A percentile compares a stretch with the other conserved stretches of the same genome.
These are phyloP conservation scores for Carassius auratus DNA, from an alignment of 2,113 vertebrate genomes.

Conservation along the genomic window DNA sequence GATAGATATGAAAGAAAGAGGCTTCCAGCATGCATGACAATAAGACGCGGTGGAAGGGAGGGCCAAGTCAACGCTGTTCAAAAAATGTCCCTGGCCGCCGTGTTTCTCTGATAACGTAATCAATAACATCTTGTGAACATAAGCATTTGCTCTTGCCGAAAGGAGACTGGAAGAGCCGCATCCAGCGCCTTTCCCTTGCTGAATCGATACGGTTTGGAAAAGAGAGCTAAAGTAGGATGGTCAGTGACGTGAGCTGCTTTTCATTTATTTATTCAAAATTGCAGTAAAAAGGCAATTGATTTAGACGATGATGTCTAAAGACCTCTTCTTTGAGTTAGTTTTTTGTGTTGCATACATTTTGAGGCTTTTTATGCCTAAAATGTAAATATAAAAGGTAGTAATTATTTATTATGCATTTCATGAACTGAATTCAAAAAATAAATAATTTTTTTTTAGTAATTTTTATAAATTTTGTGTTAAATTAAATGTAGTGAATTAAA, in stretches of 20 bases:
- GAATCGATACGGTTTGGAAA: slow-evolving; percentile 35
- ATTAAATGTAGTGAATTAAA: background rate
- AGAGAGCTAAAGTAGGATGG: background rate
- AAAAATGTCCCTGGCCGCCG: slow-evolving; percentile 64
- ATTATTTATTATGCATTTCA: background rate
- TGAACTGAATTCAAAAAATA: background rate
- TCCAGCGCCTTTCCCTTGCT: slow-evolving; percentile 32
- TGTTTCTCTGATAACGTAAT: slow-evolving; percentile 63
- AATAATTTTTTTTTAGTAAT: too few relatives aligned
- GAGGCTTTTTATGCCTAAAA: background rate
- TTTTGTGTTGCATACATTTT: background rate
- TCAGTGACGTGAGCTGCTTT: background rate
- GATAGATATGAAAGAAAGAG: slow-evolving; percentile 78
- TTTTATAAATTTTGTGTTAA: background rate
- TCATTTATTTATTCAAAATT: slow-evolving; percentile 1
- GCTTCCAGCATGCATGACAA: slow-evolving; percentile 65
- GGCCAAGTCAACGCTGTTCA: slow-evolving; percentile 58
- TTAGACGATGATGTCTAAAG: background rate
- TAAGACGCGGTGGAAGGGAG: slow-evolving; percentile 60
- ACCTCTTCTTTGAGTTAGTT: background rate
- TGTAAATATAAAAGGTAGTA: background rate
- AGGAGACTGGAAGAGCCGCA: slow-evolving; percentile 29
- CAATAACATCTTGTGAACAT: slow-evolving; percentile 72
- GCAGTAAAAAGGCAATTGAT: background rate
- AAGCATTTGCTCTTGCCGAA: slow-evolving; percentile 56